Evolutionary conservation across 2,113 vertebrate species (phyloP), one percentile per base, ranked within the genome.

Genomic region (Cynopterus brachyotis): DNA sequence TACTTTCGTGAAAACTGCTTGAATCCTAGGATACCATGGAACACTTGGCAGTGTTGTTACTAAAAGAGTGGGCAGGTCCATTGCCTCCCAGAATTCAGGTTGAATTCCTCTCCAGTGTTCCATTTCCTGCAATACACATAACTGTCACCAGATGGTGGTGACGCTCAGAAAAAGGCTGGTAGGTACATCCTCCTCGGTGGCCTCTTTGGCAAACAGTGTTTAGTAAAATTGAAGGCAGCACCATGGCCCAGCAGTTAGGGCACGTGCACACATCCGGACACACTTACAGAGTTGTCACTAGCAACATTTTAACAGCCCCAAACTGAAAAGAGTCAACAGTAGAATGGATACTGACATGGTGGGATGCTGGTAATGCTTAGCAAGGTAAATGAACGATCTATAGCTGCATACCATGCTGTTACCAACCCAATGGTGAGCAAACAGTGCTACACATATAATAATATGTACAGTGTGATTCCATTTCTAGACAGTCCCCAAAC

Each of bases 91-190:
- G 64, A 45, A 32, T 55, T 59, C 47, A 72, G 26, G 22, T 81
- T 40, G n/a, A 66, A 83, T 69, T 3, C 2, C 12, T 66, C 62
- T 50, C 47, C 32, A 47, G 20, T 9, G 12, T 80, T 73, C 42
- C 90, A 1, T 16, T 72, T 91, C 66, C 62, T 97, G 89, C 72
- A 64, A 40, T 96, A 82, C 81, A 15, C 2, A 2, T 57, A 2
- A 9, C 37, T 93, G 85, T 92, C 97, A 82, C 95, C 28, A 94
- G 97, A 37, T 89, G 96, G 94, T n/a, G 47, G 80, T 55, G 78
- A n/a, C 72, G 75, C 11, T 60, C 67, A 37, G 64, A 6, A 35
- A 94, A 86, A 50, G 69, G 4, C 42, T 60, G 35, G 47, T n/a
- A 40, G 13, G 3, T 40, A 32, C 26, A 2, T n/a, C 47, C 35